Evolutionary conservation across 2,888 invertebrate species (phyloP).

Genomic region (Euspilapteryx auroguttella): DNA sequence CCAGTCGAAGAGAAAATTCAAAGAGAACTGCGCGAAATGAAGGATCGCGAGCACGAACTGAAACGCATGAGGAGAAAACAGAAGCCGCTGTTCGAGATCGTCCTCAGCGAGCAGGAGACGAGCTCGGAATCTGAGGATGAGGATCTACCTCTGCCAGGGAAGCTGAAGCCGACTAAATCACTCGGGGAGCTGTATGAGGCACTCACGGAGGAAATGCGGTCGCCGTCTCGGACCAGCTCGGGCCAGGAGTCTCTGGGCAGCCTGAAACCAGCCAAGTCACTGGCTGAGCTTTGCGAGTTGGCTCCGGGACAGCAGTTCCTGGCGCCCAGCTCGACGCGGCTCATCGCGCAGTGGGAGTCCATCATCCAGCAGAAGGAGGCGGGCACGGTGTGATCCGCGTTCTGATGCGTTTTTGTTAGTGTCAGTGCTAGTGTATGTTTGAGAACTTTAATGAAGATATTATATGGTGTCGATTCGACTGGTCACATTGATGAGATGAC

Average conservation of each 20-base stretch:
- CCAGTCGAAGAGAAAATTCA: constrained; percentile 89
- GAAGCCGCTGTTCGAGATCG: constrained; percentile 63
- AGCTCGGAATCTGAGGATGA: constrained; percentile 62
- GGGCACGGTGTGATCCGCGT: constrained; percentile 53
- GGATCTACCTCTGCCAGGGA: constrained; percentile 62
- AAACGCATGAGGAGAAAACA: constrained; percentile 68
- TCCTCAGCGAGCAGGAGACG: constrained; percentile 61
- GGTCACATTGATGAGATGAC: no score
- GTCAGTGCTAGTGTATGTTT: neutral
- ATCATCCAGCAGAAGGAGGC: constrained; percentile 69
- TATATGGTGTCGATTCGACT: no score
- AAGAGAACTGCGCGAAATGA: constrained; percentile 82
- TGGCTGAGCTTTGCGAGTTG: constrained; percentile 69
- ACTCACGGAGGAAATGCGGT: constrained; percentile 42
- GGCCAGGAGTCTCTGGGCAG: constrained; percentile 46
- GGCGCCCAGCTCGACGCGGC: constrained; percentile 68
- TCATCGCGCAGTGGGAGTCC: constrained; percentile 83
- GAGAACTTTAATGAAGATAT: no score
- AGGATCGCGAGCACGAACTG: constrained; percentile 77
- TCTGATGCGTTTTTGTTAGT: neutral
- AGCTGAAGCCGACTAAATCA: constrained; percentile 66
- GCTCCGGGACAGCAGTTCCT: constrained; percentile 64
- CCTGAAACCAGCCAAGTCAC: constrained; percentile 67
- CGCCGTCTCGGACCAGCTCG: constrained; percentile 45
- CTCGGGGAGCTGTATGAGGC: constrained; percentile 69